Evolutionary conservation across 1,140 invertebrate genomes (phyloP), one percentile per base, ranked within the genome.

Genomic region (Lamellibrachia luymesi): DNA sequence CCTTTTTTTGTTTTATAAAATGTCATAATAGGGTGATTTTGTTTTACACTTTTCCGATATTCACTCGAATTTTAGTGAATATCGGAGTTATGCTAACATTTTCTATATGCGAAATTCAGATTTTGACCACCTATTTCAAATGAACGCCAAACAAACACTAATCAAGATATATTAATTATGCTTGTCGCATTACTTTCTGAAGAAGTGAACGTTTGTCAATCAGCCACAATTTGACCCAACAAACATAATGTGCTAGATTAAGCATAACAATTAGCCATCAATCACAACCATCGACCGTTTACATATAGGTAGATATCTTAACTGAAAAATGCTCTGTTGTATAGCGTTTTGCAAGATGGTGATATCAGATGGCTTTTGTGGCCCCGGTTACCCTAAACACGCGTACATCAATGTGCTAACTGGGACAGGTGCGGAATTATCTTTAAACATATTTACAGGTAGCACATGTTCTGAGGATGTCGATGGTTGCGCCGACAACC

Each of bases 401-500:
- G 64, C 17, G 13, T 56, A 80, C 13, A 91, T 91, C 7, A 25
- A 38, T 0, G 38, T 38, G 38, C 38, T 38, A 38, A 38, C 1
- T 38, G 38, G 38, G 38, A 38, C 38, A 38, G 38, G 38, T 38
- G 38, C 38, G 38, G 38, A 38, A 38, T 38, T 38, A 38, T 38
- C 38, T 38, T 38, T 38, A 38, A 38, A 1, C 22, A 22, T 1
- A 50, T 91, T 91, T 13, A n/a, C 51, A 91, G 91, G 91, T 22
- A 25, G 22, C 17, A 50, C 49, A 10, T 91, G 91, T 91, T 8
- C 49, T 50, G 49, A 91, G 2, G 91, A 91, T 25, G 2, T 91
- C 51, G 91, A 91, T 91, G 91, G 91, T n/a, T 91, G 91, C 22
- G 49, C 49, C 22, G 91, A 91, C 51, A 91, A 91, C 22, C 91